Base-by-base conservation (phyloP, 2,888 invertebrate genomes). In the Drosophila merina region DNA sequence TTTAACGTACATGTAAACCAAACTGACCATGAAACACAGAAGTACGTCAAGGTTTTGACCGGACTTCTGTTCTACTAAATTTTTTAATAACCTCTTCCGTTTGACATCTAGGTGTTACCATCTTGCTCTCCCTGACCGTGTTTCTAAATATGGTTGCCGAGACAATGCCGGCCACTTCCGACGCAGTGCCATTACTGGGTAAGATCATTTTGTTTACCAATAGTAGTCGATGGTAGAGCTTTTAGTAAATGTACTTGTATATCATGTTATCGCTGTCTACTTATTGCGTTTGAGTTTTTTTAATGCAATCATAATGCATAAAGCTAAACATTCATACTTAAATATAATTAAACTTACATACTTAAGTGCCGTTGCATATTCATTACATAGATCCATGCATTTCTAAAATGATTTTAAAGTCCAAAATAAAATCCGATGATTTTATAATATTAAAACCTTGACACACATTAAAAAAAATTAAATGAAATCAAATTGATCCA, bases 91-190 rank as follows among this genome's bases (percentile, higher is more conserved):
- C 20, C 36, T 51, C 26, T 56, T 55, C 70, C 47, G 57, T 64
- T 50, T 48, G 45, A 74, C 72, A 59, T 86, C 40, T 93, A 97
- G 98, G 98, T 93, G 98, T 99, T 85, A 99, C 98, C 89, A 98
- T 99, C 93, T 94, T 99, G 90, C 95, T 99, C 92, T 98, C 98
- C 90, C 94, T 99, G 93, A 98, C 98, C 93, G 98, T 99, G 93
- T 99, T 99, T 93, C 95, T 98, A 91, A 97, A 98, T 93, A 97
- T 98, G 96, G 98, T 98, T 89, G 98, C 98, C 87, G 98, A 98
- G 93, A 98, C 98, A 91, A 98, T 99, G 97, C 98, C 98, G 86
- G 98, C 98, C 90, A 98, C 98, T 72, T 98, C 98, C 75, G 97
- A 97, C 92, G 97, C 97, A 85, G 97, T 97, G 90, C 97, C 97